These are phyloP conservation scores for Musca domestica DNA, from an alignment of 1,140 invertebrate genomes.

Conservation along the genomic window DNA sequence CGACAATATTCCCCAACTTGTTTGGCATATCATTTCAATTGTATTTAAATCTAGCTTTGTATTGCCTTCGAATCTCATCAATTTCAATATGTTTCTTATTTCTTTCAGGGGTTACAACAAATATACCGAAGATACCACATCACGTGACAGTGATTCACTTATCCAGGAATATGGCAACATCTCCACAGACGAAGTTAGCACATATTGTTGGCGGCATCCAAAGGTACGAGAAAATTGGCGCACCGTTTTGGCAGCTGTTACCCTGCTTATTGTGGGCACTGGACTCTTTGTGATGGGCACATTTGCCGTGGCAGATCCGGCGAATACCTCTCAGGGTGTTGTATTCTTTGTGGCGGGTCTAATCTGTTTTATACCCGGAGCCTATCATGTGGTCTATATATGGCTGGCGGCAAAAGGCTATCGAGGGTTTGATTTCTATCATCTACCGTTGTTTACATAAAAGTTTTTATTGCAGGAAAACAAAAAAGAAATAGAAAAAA, in stretches of 20 bases:
- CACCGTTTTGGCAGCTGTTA: conserved; percentile 75
- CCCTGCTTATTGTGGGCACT: conserved; percentile 72
- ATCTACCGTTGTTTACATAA: conserved; percentile 77
- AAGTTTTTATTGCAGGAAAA: too few relatives aligned
- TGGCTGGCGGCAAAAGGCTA: conserved; percentile 78
- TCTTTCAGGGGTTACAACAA: conserved; percentile 66
- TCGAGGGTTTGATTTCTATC: conserved; percentile 79
- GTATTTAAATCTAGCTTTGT: background rate
- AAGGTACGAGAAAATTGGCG: conserved; percentile 83
- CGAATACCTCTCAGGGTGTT: conserved; percentile 71
- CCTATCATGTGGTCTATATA: conserved; percentile 80
- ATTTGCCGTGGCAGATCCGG: conserved; percentile 66
- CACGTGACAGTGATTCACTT: conserved; percentile 75
- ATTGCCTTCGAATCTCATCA: background rate
- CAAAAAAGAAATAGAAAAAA: background rate
- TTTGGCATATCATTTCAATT: background rate
- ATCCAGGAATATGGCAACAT: conserved; percentile 72
- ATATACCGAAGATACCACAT: conserved; percentile 67
- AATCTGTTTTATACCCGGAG: conserved; percentile 78
- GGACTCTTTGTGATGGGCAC: conserved; percentile 72
- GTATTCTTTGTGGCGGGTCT: conserved; percentile 77
- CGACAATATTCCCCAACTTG: too few relatives aligned
- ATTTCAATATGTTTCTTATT: conserved; percentile 17
- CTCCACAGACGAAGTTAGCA: conserved; percentile 59
- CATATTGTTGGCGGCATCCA: conserved; percentile 77